Percentiles rank a stretch among this genome's conserved stretches.
These are phyloP conservation scores for Romanogobio albipinnatus DNA, from an alignment of 2,113 vertebrate genomes.

Conservation along the genomic window DNA sequence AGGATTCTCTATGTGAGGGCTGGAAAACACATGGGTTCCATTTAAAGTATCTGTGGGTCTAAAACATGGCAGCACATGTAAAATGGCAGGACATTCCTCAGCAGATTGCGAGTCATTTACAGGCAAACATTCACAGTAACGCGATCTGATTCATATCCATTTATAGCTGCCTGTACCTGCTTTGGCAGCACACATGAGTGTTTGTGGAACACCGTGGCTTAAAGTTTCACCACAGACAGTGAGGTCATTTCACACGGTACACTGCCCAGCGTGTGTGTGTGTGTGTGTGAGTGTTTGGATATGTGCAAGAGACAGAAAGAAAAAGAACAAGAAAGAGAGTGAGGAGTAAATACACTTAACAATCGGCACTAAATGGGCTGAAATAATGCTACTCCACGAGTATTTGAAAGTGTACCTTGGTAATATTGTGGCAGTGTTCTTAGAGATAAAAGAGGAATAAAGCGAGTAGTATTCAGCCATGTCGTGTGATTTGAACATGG, in stretches of 20 bases:
- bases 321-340: background rate
- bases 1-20: conserved; percentile 23
- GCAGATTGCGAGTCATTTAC: conserved; percentile 62
- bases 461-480: background rate
- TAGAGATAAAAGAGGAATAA: background rate
- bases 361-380: background rate
- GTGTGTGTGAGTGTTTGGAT: background rate
- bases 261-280: conserved; percentile 57
- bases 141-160: conserved; percentile 62
- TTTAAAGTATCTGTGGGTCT: conserved; percentile 49
- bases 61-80: conserved; percentile 59
- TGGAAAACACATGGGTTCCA: conserved; percentile 20
- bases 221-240: conserved; percentile 56
- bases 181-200: conserved; percentile 63
- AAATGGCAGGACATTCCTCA: conserved; percentile 64
- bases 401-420: background rate
- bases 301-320: conserved; percentile 18
- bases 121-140: conserved; percentile 66
- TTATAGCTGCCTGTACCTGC: conserved; percentile 70
- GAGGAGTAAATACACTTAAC: background rate
- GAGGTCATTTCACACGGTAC: conserved; percentile 62
- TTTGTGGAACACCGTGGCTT: conserved; percentile 64
- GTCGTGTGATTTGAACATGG: background rate
- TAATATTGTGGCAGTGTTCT: background rate
- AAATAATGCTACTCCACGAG: background rate